These are phyloP conservation scores for Climacteris rufus DNA, from an alignment of 2,113 vertebrate genomes.

Conservation along the genomic window DNA sequence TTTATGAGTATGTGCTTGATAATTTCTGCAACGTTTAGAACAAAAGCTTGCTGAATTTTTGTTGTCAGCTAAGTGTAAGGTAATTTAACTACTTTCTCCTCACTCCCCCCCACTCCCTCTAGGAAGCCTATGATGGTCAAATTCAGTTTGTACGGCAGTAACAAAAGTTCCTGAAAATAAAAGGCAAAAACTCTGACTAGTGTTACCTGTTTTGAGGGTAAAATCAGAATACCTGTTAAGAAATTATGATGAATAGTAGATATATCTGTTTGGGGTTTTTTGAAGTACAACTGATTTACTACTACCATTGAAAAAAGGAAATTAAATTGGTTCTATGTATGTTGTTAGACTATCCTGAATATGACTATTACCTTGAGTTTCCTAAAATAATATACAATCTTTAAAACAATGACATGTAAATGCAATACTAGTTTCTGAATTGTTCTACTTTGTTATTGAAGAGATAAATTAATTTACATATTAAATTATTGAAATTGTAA, in stretches of 20 bases:
- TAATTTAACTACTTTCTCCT: background rate
- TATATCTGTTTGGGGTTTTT: background rate
- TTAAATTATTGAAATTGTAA: background rate
- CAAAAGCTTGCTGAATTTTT: background rate
- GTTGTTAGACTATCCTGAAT: background rate
- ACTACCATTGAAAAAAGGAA: background rate
- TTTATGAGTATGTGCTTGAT: background rate
- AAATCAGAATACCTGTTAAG: background rate
- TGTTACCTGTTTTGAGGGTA: background rate
- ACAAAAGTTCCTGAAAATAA: background rate
- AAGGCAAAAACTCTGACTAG: background rate
- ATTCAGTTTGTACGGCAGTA: background rate
- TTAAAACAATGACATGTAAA: background rate
- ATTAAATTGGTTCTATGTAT: background rate
- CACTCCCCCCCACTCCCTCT: rapidly evolving
- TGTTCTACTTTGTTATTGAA: background rate
- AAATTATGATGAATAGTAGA: background rate
- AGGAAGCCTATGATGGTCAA: background rate
- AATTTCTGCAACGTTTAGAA: background rate
- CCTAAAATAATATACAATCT: background rate
- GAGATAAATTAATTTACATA: background rate
- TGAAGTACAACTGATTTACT: background rate
- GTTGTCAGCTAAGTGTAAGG: background rate
- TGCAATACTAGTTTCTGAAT: background rate
- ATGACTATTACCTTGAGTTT: background rate